Base-by-base conservation (phyloP, 2,113 vertebrate species). In the Taxidea taxus region DNA sequence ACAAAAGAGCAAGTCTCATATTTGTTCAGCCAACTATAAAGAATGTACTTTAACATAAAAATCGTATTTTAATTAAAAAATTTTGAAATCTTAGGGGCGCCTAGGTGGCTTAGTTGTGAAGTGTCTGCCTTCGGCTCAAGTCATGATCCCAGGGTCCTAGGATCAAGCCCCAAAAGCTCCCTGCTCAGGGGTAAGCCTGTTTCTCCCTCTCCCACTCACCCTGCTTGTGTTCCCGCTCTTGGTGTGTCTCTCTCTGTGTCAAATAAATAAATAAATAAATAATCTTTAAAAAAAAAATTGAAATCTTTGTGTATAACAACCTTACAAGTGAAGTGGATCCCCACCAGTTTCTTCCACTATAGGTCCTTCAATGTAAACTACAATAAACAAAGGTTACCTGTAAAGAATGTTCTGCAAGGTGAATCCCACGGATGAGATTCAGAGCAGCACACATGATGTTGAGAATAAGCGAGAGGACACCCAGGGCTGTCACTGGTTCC, bases 381-480 rank as follows among this genome's bases (percentile, higher is more conserved):
- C 4, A 21, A 16, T 12, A 49, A 60, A 60, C 15, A 60, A 56
- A 77, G 2, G 8, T 96, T 99, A 99, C 99, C 99, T 99, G 99
- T 86, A 99, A 98, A 7, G 99, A 99, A 98, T 99, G 98, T 78
- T 99, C 99, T 6, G 99, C 99, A 0, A 99, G 99, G 97, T 99
- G 99, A 91, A 99, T 99, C 4, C 99, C 99, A 18, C 99, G 99
- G 93, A 99, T 99, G 86, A 99, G 98, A 94, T 99, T 99, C 97
- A 99, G 98, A 47, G 99, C 99, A 2, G 99, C 99, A 87, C 99
- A 99, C 99, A 99, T 99, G 98, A 99, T 99, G 98, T 99, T 99
- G 77, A 99, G 99, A 58, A 99, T 98, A 2, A 99, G 99, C 0
- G 99, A 99, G 21, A 99, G 99, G 96, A 99, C 98, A 3, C 99